A percentile compares a stretch with the other conserved stretches of the same genome.
These are phyloP conservation scores for Rhinoderma darwinii DNA, from an alignment of 2,113 vertebrate species.

Conservation along the genomic window DNA sequence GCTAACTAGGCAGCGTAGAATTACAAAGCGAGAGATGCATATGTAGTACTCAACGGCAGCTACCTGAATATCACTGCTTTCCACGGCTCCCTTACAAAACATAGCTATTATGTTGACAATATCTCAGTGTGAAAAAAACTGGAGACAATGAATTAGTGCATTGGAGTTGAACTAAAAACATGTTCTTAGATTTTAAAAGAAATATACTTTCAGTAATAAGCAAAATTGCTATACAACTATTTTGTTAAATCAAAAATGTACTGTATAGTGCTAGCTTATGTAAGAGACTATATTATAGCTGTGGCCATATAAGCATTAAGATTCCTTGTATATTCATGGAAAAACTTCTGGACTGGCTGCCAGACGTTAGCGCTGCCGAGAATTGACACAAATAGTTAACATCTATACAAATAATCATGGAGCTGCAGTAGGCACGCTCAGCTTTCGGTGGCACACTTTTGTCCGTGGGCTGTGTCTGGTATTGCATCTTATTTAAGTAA, in stretches of 20 bases:
- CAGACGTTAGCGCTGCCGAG: too few species aligned
- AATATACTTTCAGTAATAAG: not conserved
- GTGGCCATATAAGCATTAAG: not conserved
- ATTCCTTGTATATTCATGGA: too few species aligned
- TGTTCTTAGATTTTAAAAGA: conserved; percentile 12
- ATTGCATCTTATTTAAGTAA: too few species aligned
- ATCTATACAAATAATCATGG: too few species aligned
- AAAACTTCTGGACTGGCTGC: too few species aligned
- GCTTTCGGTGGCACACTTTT: too few species aligned
- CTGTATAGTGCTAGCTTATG: not conserved
- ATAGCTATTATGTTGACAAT: conserved; percentile 23
- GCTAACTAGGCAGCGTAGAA: conserved; percentile 14
- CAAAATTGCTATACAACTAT: not conserved
- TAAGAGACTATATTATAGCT: not conserved
- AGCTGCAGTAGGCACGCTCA: too few species aligned
- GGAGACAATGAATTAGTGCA: not conserved
- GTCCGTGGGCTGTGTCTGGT: too few species aligned
- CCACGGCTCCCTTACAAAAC: not conserved
- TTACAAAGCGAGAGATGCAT: conserved; percentile 26
- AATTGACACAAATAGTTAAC: too few species aligned
- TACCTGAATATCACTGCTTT: not conserved
- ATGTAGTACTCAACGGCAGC: not conserved
- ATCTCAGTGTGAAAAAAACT: conserved; percentile 7
- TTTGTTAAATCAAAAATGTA: not conserved
- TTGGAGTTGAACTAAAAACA: conserved; percentile 5